A percentile compares a stretch with the other conserved stretches of the same genome.
phyloP scores from a whole-genome alignment of 2,113 vertebrate species.

The Irena cyanogastra region DNA sequence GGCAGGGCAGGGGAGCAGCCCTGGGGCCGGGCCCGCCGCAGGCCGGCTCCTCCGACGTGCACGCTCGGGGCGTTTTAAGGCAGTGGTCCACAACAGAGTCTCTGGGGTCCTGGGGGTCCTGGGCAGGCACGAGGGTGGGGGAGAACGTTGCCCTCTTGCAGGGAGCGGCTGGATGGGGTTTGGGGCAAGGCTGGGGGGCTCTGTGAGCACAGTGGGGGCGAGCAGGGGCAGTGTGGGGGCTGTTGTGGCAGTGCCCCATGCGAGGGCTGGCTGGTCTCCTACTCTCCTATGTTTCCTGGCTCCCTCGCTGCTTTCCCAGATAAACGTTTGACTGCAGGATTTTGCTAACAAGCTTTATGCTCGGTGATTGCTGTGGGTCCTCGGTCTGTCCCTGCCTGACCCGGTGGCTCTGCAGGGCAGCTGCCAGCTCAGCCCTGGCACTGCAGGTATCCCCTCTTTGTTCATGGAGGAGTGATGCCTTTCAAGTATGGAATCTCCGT shows the following conservation, averaged over 20 bases:
- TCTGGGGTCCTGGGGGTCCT: conserved; percentile 19
- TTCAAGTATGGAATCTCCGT: accelerated
- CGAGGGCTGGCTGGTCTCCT: background rate
- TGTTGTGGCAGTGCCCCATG: background rate
- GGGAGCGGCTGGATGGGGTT: background rate
- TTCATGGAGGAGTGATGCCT: background rate
- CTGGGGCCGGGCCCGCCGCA: background rate
- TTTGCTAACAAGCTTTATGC: background rate
- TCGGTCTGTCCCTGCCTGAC: background rate
- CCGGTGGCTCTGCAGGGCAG: background rate
- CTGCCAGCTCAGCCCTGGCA: background rate
- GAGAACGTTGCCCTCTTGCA: background rate
- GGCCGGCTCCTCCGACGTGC: background rate
- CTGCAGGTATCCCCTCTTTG: background rate
- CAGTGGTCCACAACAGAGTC: conserved; percentile 58
- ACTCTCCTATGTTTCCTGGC: accelerated
- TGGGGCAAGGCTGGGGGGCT: background rate
- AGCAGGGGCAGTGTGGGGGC: background rate
- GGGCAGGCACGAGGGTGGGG: conserved; percentile 49
- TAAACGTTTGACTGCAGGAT: background rate
- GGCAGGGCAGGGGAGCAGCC: background rate
- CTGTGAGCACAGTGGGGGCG: background rate
- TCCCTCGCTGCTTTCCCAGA: background rate
- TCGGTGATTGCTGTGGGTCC: background rate
- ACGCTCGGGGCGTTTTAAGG: conserved; percentile 41